These are phyloP conservation scores for Peribatodes rhomboidaria DNA, from an alignment of 2,888 invertebrate genomes.

Conservation along the genomic window DNA sequence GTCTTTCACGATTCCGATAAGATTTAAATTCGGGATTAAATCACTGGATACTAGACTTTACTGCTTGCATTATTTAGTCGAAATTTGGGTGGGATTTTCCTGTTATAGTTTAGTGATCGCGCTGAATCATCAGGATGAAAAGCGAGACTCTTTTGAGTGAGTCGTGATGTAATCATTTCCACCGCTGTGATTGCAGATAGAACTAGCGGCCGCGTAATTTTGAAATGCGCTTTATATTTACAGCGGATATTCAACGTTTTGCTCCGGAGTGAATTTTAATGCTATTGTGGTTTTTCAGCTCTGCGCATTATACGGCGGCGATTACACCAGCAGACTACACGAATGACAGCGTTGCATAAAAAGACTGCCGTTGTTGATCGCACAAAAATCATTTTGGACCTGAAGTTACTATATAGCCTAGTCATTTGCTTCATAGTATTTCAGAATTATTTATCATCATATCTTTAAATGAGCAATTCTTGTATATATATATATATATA, in stretches of 20 bases:
- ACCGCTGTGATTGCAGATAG: conserved; percentile 65
- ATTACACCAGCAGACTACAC: neutral
- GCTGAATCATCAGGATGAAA: conserved; percentile 50
- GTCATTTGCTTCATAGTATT: too few relatives aligned
- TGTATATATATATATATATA: too few relatives aligned
- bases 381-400: too few relatives aligned
- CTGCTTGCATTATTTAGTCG: conserved; percentile 44
- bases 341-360: neutral
- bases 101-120: conserved; percentile 49
- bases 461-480: too few relatives aligned
- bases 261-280: conserved; percentile 30
- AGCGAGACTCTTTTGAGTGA: conserved; percentile 61
- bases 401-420: too few relatives aligned
- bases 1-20: conserved; percentile 50
- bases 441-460: too few relatives aligned
- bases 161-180: conserved; percentile 63
- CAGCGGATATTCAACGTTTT: conserved; percentile 26
- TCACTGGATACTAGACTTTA: conserved; percentile 54
- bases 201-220: conserved; percentile 55
- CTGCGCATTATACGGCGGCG: conserved; percentile 1
- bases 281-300: conserved; percentile 16
- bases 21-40: conserved; percentile 40
- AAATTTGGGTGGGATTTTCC: conserved; percentile 42
- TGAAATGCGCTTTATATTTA: conserved; percentile 50
- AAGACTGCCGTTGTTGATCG: too few relatives aligned